A percentile compares a stretch with the other conserved stretches of the same genome.
These are phyloP conservation scores for Luperina testacea DNA, from an alignment of 2,888 invertebrate genomes.

Conservation along the genomic window DNA sequence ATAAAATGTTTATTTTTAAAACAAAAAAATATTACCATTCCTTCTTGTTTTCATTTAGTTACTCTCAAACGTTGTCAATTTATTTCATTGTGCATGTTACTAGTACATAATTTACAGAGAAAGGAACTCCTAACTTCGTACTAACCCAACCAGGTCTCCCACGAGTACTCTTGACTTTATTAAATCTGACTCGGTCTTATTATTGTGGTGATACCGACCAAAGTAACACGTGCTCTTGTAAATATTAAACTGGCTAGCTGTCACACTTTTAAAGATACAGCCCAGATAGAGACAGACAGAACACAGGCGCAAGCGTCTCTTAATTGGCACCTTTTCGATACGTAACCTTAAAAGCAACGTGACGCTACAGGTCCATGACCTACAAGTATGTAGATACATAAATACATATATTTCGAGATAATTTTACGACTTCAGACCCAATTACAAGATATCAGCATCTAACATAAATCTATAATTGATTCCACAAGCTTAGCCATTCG, in stretches of 20 bases:
- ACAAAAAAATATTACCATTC: too few relatives aligned
- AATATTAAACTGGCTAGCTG: background rate
- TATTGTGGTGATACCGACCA: background rate
- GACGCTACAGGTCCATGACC: background rate
- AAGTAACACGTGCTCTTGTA: background rate
- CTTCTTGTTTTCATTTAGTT: too few relatives aligned
- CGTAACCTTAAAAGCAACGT: background rate
- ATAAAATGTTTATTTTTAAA: too few relatives aligned
- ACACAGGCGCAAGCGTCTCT: background rate
- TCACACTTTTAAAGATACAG: background rate
- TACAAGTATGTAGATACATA: background rate
- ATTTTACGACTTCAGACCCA: slow-evolving; percentile 44
- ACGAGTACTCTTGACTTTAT: too few relatives aligned
- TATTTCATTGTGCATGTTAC: too few relatives aligned
- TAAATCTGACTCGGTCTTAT: too few relatives aligned
- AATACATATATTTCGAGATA: slow-evolving; percentile 5
- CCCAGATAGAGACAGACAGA: background rate
- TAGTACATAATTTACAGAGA: too few relatives aligned
- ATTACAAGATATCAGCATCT: slow-evolving; percentile 40
- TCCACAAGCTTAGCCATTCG: slow-evolving; percentile 27
- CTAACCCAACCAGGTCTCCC: too few relatives aligned
- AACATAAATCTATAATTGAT: slow-evolving; percentile 50
- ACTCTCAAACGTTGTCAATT: too few relatives aligned
- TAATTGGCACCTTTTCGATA: background rate
- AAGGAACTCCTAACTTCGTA: too few relatives aligned